These are phyloP conservation scores for Neotoma lepida DNA, from an alignment of 2,113 vertebrate genomes.

Conservation along the genomic window DNA sequence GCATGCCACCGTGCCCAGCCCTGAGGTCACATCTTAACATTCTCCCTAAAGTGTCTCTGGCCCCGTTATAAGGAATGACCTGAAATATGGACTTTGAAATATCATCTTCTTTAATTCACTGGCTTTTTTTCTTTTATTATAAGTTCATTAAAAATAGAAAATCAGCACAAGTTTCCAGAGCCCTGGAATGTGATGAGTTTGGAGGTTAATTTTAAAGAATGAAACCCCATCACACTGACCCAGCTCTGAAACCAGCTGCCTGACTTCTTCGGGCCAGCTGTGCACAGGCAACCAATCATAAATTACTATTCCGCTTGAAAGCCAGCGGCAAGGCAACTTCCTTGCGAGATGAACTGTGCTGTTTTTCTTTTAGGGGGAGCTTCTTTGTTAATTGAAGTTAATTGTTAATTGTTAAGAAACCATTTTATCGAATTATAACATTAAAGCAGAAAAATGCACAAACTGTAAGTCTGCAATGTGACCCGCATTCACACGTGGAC, in stretches of 20 bases:
- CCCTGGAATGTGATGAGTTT: conserved; percentile 56
- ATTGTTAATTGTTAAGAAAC: background rate
- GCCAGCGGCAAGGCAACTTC: background rate
- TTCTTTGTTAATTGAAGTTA: background rate
- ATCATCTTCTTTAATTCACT: conserved; percentile 1
- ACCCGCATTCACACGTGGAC: rapidly evolving
- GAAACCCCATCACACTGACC: conserved; percentile 8
- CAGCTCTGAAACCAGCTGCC: background rate
- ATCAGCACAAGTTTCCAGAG: background rate
- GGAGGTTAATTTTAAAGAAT: conserved; percentile 62
- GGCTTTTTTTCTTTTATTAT: conserved; percentile 39
- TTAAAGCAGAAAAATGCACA: background rate
- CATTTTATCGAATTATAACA: background rate
- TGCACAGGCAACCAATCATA: background rate
- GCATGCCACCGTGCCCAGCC: background rate
- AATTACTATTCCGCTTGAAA: background rate
- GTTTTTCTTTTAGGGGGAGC: background rate
- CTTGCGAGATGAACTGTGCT: background rate
- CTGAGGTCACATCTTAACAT: background rate
- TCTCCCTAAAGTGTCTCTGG: background rate
- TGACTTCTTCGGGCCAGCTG: background rate
- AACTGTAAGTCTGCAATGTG: rapidly evolving
- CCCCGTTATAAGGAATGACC: background rate
- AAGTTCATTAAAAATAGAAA: conserved; percentile 59
- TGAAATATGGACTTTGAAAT: conserved; percentile 21